Evolutionary conservation across 2,888 invertebrate genomes (phyloP).

Genomic region (Cybosia mesomella): DNA sequence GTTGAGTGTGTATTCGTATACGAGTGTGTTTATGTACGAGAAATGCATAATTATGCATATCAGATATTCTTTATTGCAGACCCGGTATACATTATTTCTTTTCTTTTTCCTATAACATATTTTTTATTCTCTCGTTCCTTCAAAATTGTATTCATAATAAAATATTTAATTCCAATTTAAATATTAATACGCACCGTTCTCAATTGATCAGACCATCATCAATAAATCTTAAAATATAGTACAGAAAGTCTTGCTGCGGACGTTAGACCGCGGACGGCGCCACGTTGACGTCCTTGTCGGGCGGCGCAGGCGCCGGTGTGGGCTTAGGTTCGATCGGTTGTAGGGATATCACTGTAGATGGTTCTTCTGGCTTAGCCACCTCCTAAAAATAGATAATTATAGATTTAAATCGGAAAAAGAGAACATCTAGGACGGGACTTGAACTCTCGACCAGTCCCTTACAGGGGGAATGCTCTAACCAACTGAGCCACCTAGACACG

Average conservation of each 20-base stretch:
- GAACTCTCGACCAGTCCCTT: too few relatives aligned
- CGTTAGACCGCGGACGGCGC: background rate
- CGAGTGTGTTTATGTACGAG: too few relatives aligned
- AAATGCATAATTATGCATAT: too few relatives aligned
- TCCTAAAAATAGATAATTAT: constrained; percentile 33
- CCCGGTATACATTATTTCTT: too few relatives aligned
- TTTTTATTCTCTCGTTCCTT: too few relatives aligned
- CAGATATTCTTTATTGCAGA: too few relatives aligned
- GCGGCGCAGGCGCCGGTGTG: constrained; percentile 63
- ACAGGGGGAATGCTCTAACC: too few relatives aligned
- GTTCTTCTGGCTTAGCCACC: constrained; percentile 52
- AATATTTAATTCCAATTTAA: background rate
- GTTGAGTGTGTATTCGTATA: too few relatives aligned
- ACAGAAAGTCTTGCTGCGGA: background rate
- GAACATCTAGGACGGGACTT: too few relatives aligned
- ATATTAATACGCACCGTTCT: constrained; percentile 17
- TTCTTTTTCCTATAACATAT: background rate
- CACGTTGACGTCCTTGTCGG: constrained; percentile 48
- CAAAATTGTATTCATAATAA: background rate
- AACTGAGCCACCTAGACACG: too few relatives aligned
- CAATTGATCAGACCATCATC: constrained; percentile 12
- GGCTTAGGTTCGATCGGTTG: constrained; percentile 57
- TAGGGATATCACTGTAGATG: constrained; percentile 61
- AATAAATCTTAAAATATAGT: constrained; percentile 12
- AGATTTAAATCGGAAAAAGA: too few relatives aligned